Base-by-base conservation (phyloP, 1,140 invertebrate genomes). In the Orussus abietinus region DNA sequence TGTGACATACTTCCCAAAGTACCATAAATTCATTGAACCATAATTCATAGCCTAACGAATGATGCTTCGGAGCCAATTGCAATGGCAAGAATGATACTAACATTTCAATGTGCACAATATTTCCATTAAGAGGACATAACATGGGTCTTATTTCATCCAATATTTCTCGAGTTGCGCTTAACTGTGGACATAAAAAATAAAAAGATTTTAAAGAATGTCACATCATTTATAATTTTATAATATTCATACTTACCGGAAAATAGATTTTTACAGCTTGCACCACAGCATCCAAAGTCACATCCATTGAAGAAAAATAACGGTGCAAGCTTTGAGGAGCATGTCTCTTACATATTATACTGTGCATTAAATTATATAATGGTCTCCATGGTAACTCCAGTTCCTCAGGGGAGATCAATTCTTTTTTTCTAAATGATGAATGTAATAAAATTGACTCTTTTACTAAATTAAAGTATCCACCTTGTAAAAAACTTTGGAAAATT, bases 21-120 rank as follows among this genome's bases (percentile, higher is more conserved):
- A 72, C 65, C 76, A 91, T 84, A 14, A 93, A 77, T 57, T 93
- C 86, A 36, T 88, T 75, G 49, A 94, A 82, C 92, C 92, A 96
- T 9, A 95, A 67, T 57, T 83, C 69, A 62, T 83, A 82, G 7
- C 86, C 84, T 15, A 78, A 51, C 1, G 77, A 61, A 34, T 83
- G 78, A 49, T 88, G 62, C 38, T 83, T 66, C 0, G 82, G 80
- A 10, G 75, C 73, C 35, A 89, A 62, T 22, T 75, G 62, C 13
- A 86, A 80, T 1, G 92, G 92, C 35, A 96, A 69, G 69, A 95
- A 93, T 12, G 81, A 64, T 20, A 85, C 79, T 17, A 92, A 69
- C 46, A 80, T 76, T 38, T 78, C 73, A 36, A 92, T 71, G 21
- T 74, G 48, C 67, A 85, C 80, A 51, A 77, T 72, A 40, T 62